phyloP scores from a whole-genome alignment of 1,140 invertebrate species.

The Aphelinus certus region DNA sequence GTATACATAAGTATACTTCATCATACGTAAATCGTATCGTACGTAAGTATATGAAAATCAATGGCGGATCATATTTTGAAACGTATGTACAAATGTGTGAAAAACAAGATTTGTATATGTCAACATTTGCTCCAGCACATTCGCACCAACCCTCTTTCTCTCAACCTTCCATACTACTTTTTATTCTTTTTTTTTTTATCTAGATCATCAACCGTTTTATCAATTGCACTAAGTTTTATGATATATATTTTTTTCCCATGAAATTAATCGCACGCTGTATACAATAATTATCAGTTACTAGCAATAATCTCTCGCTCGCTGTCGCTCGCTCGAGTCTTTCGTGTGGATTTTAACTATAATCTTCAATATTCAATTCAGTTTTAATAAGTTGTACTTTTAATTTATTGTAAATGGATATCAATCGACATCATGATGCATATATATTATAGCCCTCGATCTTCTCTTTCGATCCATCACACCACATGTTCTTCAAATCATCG shows the following conservation, averaged over 20 bases:
- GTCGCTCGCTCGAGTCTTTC: too few relatives aligned
- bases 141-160: neutral
- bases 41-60: neutral
- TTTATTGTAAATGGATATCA: too few relatives aligned
- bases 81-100: neutral
- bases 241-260: slow-evolving; percentile 20
- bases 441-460: too few relatives aligned
- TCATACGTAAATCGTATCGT: neutral
- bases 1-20: too few relatives aligned
- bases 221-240: slow-evolving; percentile 34
- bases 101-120: slow-evolving; percentile 7
- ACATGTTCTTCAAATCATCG: too few relatives aligned
- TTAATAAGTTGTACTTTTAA: too few relatives aligned
- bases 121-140: slow-evolving; percentile 14
- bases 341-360: too few relatives aligned
- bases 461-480: too few relatives aligned
- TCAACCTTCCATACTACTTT: neutral
- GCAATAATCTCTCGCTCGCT: too few relatives aligned
- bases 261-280: slow-evolving; percentile 35
- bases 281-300: slow-evolving; percentile 19
- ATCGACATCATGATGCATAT: too few relatives aligned
- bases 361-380: too few relatives aligned
- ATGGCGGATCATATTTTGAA: neutral
- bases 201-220: slow-evolving; percentile 14
- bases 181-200: slow-evolving; percentile 13